Base-by-base conservation (phyloP, 2,113 vertebrate genomes). In the Elaphurus davidianus region DNA sequence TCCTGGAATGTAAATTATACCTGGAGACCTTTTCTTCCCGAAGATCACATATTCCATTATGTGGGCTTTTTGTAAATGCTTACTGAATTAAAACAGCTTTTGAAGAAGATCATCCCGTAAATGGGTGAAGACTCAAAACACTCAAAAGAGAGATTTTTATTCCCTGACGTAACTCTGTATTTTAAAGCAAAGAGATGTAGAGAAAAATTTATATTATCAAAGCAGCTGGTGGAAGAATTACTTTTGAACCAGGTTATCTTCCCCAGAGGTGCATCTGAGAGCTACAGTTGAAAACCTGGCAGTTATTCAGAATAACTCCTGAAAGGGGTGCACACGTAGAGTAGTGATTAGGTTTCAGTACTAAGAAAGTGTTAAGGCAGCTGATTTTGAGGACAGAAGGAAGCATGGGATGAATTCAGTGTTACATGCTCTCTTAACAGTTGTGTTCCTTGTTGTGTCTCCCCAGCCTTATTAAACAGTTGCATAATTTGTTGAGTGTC, bases 281-380 rank as follows among this genome's bases (percentile, higher is more conserved):
- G 71, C 83, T 64, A 14, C 82, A 47, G 36, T 97, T 98, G 94
- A 94, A 97, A 98, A 97, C 87, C 95, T 98, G 88, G 88, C 64
- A 54, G 84, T 85, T 84, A 47, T 17, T 76, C 91, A 94, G 94
- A 95, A 28, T 94, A 90, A 76, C 71, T 90, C n/a, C 82, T 25
- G n/a, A 94, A 85, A 87, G 60, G 28, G 54, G 21, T 79, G 45
- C 28, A 43, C 60, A 27, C 0, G 3, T 1, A 27, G 50, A 74
- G 62, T 71, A 60, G 71, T 85, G 64, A 87, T 97, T 95, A 91
- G 96, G 60, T 95, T 97, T 97, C 67, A 59, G 57, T 83, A 86
- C 52, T 81, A 33, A 94, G 54, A 78, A 86, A 45, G 67, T 81
- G 21, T 40, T 54, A 60, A 87, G 83, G 71, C 4, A 64, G 0